Percentiles rank a stretch among this genome's conserved stretches.
Evolutionary conservation across 1,140 invertebrate genomes (phyloP).

Genomic region (Centruroides vittatus): DNA sequence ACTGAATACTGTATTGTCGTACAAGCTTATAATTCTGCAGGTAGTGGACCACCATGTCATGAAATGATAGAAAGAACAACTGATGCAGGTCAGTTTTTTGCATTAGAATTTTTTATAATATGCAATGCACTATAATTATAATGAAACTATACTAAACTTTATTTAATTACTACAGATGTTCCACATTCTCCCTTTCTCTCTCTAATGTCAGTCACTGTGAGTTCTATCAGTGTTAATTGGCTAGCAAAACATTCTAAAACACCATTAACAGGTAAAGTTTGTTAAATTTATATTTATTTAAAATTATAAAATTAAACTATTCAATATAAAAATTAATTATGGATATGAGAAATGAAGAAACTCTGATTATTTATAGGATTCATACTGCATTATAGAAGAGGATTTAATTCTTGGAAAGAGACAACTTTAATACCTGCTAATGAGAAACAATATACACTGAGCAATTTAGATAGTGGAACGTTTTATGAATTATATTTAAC

Average conservation of each 20-base stretch:
- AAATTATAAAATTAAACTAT: too few relatives aligned
- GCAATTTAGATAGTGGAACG: conserved; percentile 64
- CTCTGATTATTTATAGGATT: background rate
- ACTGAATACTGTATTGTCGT: conserved; percentile 19
- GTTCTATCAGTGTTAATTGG: conserved; percentile 12
- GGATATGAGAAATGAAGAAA: too few relatives aligned
- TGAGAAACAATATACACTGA: conserved; percentile 4
- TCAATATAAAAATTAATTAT: too few relatives aligned
- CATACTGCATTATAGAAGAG: background rate
- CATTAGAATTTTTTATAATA: too few relatives aligned
- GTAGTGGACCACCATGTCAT: conserved; percentile 13
- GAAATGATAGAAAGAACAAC: background rate
- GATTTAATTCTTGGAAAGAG: background rate
- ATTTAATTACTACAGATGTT: conserved; percentile 1
- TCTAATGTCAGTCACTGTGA: conserved; percentile 8
- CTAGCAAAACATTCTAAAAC: background rate
- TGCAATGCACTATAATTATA: too few relatives aligned
- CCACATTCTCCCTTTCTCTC: conserved; percentile 10
- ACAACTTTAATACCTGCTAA: conserved; percentile 2
- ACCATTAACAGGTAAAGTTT: too few relatives aligned
- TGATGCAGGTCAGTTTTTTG: too few relatives aligned
- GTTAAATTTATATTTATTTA: too few relatives aligned
- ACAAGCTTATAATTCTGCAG: conserved; percentile 17
- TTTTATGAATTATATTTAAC: conserved; percentile 72
- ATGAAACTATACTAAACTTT: too few relatives aligned